Percentiles rank a stretch among this genome's conserved stretches.
Conservation (phyloP, 2,797 vertebrate species). For the Sparidentex hasta region DNA sequence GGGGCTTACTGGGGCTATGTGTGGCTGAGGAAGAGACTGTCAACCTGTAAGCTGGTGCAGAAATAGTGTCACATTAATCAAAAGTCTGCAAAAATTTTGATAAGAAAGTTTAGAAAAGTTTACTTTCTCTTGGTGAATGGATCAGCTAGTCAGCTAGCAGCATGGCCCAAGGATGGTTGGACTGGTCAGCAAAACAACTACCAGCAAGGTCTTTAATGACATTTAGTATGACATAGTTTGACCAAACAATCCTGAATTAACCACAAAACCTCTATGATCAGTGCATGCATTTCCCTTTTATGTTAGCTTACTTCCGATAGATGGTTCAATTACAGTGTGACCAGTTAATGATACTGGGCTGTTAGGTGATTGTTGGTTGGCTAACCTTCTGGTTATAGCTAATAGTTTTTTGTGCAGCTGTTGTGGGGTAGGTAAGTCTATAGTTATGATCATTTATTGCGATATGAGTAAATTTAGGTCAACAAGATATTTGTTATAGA, state of each 20-base stretch:
- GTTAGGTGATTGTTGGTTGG: too few relatives aligned
- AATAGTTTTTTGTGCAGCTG: too few relatives aligned
- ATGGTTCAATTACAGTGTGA: too few relatives aligned
- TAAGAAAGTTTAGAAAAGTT: background rate
- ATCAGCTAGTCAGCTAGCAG: background rate
- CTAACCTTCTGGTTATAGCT: too few relatives aligned
- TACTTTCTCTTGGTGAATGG: background rate
- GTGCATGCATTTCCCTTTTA: background rate
- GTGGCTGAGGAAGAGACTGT: conserved; percentile 2
- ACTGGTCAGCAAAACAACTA: background rate
- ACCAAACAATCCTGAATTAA: background rate
- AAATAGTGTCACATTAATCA: background rate
- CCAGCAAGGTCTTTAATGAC: background rate
- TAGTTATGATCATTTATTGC: too few relatives aligned
- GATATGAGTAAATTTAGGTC: too few relatives aligned
- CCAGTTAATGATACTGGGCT: too few relatives aligned
- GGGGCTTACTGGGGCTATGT: conserved; percentile 39
- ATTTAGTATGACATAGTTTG: background rate
- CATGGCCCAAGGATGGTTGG: background rate
- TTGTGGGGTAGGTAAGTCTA: too few relatives aligned
- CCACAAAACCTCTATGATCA: background rate
- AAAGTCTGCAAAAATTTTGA: background rate
- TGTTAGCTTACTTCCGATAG: background rate
- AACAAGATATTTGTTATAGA: too few relatives aligned
- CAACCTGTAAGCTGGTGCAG: background rate